A percentile compares a stretch with the other conserved stretches of the same genome.
These are phyloP conservation scores for Megalonaias nervosa DNA, from an alignment of 1,140 invertebrate species.

Conservation along the genomic window DNA sequence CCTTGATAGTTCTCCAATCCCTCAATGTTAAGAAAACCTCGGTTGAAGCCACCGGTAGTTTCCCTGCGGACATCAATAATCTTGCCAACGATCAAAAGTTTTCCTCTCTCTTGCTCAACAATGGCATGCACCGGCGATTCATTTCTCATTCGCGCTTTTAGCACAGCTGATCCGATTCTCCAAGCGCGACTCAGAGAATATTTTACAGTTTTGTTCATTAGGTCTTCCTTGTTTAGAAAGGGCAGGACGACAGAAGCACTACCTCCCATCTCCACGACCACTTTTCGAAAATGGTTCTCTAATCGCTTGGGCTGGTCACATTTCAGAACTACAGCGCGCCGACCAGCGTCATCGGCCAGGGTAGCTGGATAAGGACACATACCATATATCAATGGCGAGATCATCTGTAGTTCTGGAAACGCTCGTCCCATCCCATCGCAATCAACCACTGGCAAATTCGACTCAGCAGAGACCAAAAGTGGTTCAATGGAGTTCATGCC, in stretches of 20 bases:
- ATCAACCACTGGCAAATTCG: slow-evolving; percentile 59
- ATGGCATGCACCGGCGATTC: slow-evolving; percentile 49
- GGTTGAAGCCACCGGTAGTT: slow-evolving; percentile 61
- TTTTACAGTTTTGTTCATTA: slow-evolving; percentile 44
- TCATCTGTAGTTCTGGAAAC: slow-evolving; percentile 67
- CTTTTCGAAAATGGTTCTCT: slow-evolving; percentile 57
- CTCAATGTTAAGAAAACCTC: slow-evolving; percentile 49
- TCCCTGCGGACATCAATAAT: slow-evolving; percentile 55
- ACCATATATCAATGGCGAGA: slow-evolving; percentile 58
- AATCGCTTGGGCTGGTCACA: slow-evolving; percentile 47
- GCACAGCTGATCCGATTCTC: slow-evolving; percentile 56
- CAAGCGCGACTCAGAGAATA: slow-evolving; percentile 56
- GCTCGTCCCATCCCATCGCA: slow-evolving; percentile 67
- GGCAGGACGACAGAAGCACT: slow-evolving; percentile 45
- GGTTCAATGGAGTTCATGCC: slow-evolving; percentile 65
- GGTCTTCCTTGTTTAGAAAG: slow-evolving; percentile 34
- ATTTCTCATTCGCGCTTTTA: slow-evolving; percentile 52
- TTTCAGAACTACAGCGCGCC: slow-evolving; percentile 46
- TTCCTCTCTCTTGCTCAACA: slow-evolving; percentile 35
- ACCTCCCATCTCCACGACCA: slow-evolving; percentile 60
- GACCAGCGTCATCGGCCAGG: slow-evolving; percentile 54
- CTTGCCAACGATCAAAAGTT: slow-evolving; percentile 51
- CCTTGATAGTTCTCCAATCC: slow-evolving; percentile 46
- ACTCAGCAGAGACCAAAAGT: slow-evolving; percentile 53
- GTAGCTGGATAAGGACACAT: slow-evolving; percentile 46